Evolutionary conservation across 2,797 vertebrate species (phyloP), one percentile per base, ranked within the genome.

Genomic region (Lophotriccus pileatus): DNA sequence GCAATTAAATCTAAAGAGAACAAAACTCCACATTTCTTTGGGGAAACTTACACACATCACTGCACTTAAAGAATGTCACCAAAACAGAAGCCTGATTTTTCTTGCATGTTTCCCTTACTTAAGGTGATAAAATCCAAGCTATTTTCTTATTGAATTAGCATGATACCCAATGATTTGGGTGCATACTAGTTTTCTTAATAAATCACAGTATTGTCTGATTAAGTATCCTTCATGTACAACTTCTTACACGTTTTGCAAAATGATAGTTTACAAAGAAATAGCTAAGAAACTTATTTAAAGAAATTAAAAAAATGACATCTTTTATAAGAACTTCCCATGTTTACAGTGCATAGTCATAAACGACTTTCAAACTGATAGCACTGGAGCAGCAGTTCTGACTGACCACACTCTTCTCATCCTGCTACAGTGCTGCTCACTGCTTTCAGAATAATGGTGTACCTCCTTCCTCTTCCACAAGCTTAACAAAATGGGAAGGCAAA

Each of bases 401-500:
- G 69, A 72, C 25, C 53, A 76, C n/a, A 10, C n/a, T 85, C 14
- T 64, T 84, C 43, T 66, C 30, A 50, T 20, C 34, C 41, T 39
- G 50, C 63, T 55, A 7, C 62, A 55, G 32, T 14, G 37, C 85
- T 67, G 59, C 64, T 93, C 49, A 5, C 55, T 63, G 3, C 77
- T 89, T 88, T 76, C 80, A 74, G 63, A 82, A 44, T 73, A 90
- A 70, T 17, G 60, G 56, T 22, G n/a, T 52, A 53, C 67, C 63
- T 95, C 94, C 95, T 96, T 95, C 94, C 95, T 94, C 93, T 88
- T 88, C 92, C 87, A 50, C 23, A n/a, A 16, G 44, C 72, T 67
- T 63, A 84, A 81, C 79, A 94, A 67, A 97, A 93, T 62, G 87
- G 91, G 89, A 91, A 94, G 83, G 88, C 94, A 93, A 94, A 96